These are phyloP conservation scores for Kudoa iwatai DNA, from an alignment of 30 jellyfish, hydroid and myxozoan species.

Conservation along the genomic window DNA sequence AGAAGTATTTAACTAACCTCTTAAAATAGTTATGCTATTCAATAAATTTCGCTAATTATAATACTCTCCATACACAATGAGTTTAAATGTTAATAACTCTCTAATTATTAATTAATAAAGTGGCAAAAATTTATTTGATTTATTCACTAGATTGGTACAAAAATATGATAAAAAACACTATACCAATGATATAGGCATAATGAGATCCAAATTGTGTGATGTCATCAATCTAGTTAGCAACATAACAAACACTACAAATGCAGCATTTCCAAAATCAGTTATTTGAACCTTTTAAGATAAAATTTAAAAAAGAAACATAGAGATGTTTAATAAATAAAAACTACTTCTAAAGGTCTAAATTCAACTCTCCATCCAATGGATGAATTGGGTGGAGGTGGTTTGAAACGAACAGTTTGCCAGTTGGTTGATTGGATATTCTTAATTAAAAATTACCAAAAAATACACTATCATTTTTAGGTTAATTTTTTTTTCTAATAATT, in stretches of 20 bases:
- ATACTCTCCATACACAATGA: too few species aligned
- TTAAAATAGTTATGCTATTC: too few species aligned
- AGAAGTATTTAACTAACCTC: too few species aligned
- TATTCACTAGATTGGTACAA: too few species aligned
- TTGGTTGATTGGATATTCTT: conserved; percentile 71
- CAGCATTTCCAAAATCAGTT: conserved; percentile 91
- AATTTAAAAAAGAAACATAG: neutral
- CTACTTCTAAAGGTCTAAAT: conserved; percentile 67
- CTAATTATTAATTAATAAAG: too few species aligned
- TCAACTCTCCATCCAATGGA: conserved; percentile 91
- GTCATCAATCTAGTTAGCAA: conserved; percentile 53
- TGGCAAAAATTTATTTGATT: too few species aligned
- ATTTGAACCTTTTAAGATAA: conserved; percentile 22
- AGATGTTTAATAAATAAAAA: neutral
- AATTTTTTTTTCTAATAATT: neutral
- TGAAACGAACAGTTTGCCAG: conserved; percentile 77
- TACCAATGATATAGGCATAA: conserved; percentile 74
- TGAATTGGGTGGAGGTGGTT: conserved; percentile 84
- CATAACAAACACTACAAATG: conserved; percentile 59
- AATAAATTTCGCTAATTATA: too few species aligned
- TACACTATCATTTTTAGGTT: neutral
- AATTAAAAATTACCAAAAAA: neutral
- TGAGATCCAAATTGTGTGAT: conserved; percentile 21
- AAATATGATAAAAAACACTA: too few species aligned
- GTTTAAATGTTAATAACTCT: too few species aligned